These are phyloP conservation scores for Gobio occitaniae DNA, from an alignment of 2,797 vertebrate genomes.

Conservation along the genomic window DNA sequence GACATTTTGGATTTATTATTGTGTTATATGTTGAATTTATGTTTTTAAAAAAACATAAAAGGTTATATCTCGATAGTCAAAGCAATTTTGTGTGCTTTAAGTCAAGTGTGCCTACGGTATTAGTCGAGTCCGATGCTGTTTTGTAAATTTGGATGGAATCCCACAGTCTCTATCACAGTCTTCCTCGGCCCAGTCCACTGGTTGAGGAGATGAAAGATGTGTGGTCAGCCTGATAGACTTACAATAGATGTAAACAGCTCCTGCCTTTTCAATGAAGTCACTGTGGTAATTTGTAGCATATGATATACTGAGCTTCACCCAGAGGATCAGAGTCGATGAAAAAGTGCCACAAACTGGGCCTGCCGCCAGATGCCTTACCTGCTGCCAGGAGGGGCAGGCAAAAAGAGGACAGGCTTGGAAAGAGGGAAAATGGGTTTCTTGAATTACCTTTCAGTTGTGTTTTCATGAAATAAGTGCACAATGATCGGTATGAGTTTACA, in stretches of 20 bases:
- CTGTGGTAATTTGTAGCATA: constrained; percentile 35
- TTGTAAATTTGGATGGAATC: neutral
- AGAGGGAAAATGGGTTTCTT: constrained; percentile 33
- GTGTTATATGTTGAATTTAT: too few species aligned
- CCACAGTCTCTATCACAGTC: constrained; percentile 6
- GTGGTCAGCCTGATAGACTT: constrained; percentile 16
- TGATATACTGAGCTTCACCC: constrained; percentile 31
- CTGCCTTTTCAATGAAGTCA: constrained; percentile 27
- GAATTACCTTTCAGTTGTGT: constrained; percentile 41
- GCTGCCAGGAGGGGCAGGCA: constrained; percentile 26
- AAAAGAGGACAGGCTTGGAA: constrained; percentile 1
- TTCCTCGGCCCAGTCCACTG: neutral
- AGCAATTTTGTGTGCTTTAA: too few species aligned
- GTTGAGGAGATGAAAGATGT: constrained; percentile 40
- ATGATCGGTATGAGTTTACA: constrained; percentile 42
- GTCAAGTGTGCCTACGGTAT: too few species aligned
- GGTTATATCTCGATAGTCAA: neutral
- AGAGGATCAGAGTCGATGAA: constrained; percentile 25
- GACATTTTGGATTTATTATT: too few species aligned
- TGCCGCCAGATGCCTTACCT: constrained; percentile 27
- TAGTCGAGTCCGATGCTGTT: too few species aligned
- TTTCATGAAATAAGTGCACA: constrained; percentile 12
- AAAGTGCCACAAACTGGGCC: constrained; percentile 35
- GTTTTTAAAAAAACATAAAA: neutral
- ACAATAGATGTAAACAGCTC: constrained; percentile 40